phyloP scores from a whole-genome alignment of 1,140 invertebrate species.

The Cepaea nemoralis region DNA sequence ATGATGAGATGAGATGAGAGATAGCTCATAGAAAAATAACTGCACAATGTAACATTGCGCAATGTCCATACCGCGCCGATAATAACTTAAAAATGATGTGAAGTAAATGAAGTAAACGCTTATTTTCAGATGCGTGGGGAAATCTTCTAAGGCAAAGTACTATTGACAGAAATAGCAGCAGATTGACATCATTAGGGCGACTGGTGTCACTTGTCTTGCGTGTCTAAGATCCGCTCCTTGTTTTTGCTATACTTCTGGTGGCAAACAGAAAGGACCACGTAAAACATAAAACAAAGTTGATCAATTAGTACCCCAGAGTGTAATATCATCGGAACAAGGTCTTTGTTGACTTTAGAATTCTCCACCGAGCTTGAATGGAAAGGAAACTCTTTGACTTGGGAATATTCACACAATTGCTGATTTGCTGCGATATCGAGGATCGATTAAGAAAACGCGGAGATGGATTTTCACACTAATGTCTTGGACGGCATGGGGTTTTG shows the following conservation, averaged over 20 bases:
- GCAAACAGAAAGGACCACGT: constrained; percentile 26
- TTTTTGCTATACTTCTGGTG: background rate
- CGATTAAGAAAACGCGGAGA: constrained; percentile 34
- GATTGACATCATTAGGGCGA: background rate
- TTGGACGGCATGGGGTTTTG: background rate
- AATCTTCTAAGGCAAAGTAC: too few relatives aligned
- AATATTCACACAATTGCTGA: background rate
- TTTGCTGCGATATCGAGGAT: constrained; percentile 13
- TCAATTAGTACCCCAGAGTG: constrained; percentile 15
- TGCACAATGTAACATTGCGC: too few relatives aligned
- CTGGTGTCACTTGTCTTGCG: background rate
- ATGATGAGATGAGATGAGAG: too few relatives aligned
- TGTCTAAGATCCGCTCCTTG: background rate
- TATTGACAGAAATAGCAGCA: background rate
- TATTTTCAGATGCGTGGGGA: too few relatives aligned
- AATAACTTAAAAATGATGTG: too few relatives aligned
- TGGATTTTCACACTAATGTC: constrained; percentile 25
- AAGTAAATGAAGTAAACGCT: too few relatives aligned
- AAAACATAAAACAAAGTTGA: constrained; percentile 23
- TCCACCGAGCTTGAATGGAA: background rate
- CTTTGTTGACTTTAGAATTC: constrained; percentile 3
- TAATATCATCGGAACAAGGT: background rate
- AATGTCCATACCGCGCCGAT: too few relatives aligned
- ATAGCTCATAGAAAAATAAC: too few relatives aligned
- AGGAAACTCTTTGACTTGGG: background rate